Evolutionary conservation across 1,140 invertebrate genomes (phyloP), one percentile per base, ranked within the genome.

Genomic region (Microplitis demolitor): DNA sequence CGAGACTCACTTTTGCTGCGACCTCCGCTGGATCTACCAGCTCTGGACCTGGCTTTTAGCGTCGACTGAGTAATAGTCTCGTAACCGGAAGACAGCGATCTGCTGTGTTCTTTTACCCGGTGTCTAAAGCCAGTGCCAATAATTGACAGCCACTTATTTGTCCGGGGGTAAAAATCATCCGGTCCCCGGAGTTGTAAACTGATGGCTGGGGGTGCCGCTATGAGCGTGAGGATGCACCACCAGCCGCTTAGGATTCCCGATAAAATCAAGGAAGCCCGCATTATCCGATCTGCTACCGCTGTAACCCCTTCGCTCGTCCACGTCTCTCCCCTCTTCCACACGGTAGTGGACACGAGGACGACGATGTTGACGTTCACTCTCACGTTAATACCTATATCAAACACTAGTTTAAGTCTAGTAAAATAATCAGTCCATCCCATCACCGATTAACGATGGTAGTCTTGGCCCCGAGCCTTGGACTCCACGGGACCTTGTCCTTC

Each of bases 231-330:
- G 72, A 78, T 76, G 75, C 82, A 82, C 83, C 85, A 85, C 82
- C 83, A 85, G 82, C 85, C 83, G 80, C 83, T 84, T 74, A 86
- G 78, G 76, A 86, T 78, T 75, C 84, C 84, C 77, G 80, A 81
- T 78, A 86, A 81, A 79, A 86, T 78, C 77, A 86, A 78, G 80
- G 76, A 81, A 80, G 81, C 82, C 85, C 85, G 84, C 85, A 85
- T 85, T 78, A 82, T 86, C 84, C 80, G 78, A 80, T 74, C 78
- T 83, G 79, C 67, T 79, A 79, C 69, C 71, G 70, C 76, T 63
- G 74, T 76, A 53, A 64, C 16, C 31, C 54, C 66, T 60, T 58
- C 63, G 53, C 68, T 66, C 81, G 81, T 83, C 83, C 85, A 83
- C 84, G 62, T 56, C 64, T 53, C 70, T 66, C 53, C 37, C 61